Evolutionary conservation across 2,888 invertebrate genomes (phyloP), one percentile per base, ranked within the genome.

Genomic region (Carterocephalus palaemon): DNA sequence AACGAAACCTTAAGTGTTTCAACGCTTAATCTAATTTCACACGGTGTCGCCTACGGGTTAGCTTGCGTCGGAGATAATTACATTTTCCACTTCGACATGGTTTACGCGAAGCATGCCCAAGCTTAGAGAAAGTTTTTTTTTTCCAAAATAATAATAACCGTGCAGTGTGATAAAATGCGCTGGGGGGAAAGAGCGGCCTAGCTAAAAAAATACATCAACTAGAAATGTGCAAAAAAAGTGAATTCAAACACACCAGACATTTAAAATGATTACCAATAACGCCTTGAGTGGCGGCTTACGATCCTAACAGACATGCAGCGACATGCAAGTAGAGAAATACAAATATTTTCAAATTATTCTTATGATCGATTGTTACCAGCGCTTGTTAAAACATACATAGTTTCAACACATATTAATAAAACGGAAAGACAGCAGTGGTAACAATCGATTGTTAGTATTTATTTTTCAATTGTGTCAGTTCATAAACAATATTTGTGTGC

Each of bases 141-240:
- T 66, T 67, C 62, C 67, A 70, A 85, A 83, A 84, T 81, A 81
- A 86, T 80, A 70, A 79, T 82, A 86, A 84, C 77, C 83, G 86
- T 85, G 86, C 85, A 70, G 75, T 77, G 85, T 86, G 84, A 72
- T 82, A 84, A 85, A 83, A 84, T 84, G 83, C 82, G 73, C 80
- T 77, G 63, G 80, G 83, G 84, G 64, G 78, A 80, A 77, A 83
- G 82, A 83, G 83, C 82, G 67, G 82, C 84, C 81, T 85, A 83
- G 83, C 83, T 83, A 85, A 85, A 79, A 78, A 82, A 83, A 79
- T 75, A 82, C 81, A 78, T 65, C 76, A 70, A 80, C 83, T 84
- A 84, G 73, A 70, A 81, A 83, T 81, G 84, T 86, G 86, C 86
- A 85, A 84, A 85, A 75, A 78, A 85, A 85, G 85, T 85, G 83